These are phyloP conservation scores for Barbus barbus DNA, from an alignment of 2,113 vertebrate species.

Conservation along the genomic window DNA sequence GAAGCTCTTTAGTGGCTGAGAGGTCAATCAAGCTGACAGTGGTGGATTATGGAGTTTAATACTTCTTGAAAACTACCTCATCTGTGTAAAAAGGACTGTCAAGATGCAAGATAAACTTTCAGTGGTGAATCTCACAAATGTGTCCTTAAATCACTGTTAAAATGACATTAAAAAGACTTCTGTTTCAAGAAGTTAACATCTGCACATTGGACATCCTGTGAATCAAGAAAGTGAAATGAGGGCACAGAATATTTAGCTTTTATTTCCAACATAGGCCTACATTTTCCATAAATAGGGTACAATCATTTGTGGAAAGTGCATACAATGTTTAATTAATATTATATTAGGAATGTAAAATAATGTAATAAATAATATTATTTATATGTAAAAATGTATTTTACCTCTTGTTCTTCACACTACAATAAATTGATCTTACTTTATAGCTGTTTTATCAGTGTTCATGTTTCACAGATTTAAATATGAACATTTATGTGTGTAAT, in stretches of 20 bases:
- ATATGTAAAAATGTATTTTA: slow-evolving; percentile 18
- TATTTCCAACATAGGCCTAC: neutral
- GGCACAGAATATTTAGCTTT: neutral
- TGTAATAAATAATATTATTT: slow-evolving; percentile 22
- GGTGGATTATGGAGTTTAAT: neutral
- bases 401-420: slow-evolving; percentile 7
- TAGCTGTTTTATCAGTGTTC: neutral
- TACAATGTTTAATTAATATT: neutral
- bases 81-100: neutral
- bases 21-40: neutral
- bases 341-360: slow-evolving; percentile 24
- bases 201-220: neutral
- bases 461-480: neutral
- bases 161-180: neutral
- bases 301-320: neutral
- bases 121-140: neutral
- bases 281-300: neutral
- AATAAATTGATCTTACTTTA: slow-evolving; percentile 3
- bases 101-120: neutral
- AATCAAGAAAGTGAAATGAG: too few relatives aligned
- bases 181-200: neutral
- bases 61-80: slow-evolving; percentile 22
- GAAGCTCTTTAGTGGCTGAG: neutral
- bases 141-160: neutral
- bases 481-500: neutral